Base-by-base conservation (phyloP, 2,888 invertebrate genomes). In the Morpho deidamia region DNA sequence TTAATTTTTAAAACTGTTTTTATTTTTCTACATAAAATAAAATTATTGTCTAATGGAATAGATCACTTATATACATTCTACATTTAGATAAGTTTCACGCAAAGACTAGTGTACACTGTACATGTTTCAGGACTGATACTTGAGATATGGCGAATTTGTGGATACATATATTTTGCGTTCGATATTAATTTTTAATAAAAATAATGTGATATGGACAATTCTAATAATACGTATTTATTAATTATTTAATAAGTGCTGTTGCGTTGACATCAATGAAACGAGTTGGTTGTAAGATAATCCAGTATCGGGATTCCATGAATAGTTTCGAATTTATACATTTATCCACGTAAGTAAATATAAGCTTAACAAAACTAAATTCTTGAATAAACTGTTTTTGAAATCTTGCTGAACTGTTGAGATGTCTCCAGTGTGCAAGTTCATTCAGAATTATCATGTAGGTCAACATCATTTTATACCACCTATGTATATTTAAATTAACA, bases 101-200 rank as follows among this genome's bases (percentile, higher is more conserved):
- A n/a, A n/a, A n/a, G n/a, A 23, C 23, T 5, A 5, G 5, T 23
- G 5, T 5, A 23, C 23, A 23, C 5, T 23, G 4, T 23, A 23
- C 5, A 8, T 2, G 58, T 70, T 73, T 68, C 66, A 61, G 63
- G 70, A 70, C 69, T 44, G 61, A 68, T 67, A 78, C 75, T 77
- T 78, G 76, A 79, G 83, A 81, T 86, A 87, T 87, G 87, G 88
- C 87, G 86, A 86, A 80, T 80, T 81, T 78, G 81, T 81, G 44
- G 77, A 73, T 76, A 78, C 72, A 78, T 77, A 69, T 78, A 76
- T 73, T 78, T 71, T 71, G 69, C 66, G 66, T 73, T 71, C 73
- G 61, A 66, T 71, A 70, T 60, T 70, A 66, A 64, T 72, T 76
- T 73, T 51, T 72, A 75, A 70, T 58, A 63, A 71, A 70, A 70